A percentile compares a stretch with the other conserved stretches of the same genome.
Evolutionary conservation across 92 coral and sea anemone genomes (phyloP).

Genomic region (Umimayanthus kanabou): DNA sequence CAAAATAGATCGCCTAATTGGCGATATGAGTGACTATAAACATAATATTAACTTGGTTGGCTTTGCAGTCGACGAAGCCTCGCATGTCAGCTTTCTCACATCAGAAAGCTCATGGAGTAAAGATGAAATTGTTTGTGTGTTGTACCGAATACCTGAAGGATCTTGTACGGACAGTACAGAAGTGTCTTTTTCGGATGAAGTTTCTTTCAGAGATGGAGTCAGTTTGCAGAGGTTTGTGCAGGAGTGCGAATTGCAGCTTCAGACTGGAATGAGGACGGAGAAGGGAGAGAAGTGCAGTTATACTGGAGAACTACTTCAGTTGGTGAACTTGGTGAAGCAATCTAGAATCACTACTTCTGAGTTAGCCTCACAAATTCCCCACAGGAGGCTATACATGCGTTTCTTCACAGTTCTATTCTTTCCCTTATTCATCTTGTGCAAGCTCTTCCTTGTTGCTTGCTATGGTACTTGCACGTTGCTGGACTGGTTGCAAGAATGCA

Average conservation of each 20-base stretch:
- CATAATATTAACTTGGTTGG: slow-evolving; percentile 2
- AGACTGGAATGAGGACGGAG: neutral
- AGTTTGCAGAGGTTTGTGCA: neutral
- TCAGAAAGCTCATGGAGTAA: neutral
- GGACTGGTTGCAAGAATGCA: slow-evolving; percentile 38
- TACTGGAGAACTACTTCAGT: neutral
- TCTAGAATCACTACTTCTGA: neutral
- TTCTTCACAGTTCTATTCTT: neutral
- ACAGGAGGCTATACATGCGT: neutral
- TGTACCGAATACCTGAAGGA: neutral
- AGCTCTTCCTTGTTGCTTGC: neutral
- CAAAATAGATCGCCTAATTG: neutral
- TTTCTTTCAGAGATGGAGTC: neutral
- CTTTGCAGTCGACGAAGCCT: neutral
- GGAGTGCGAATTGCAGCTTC: neutral
- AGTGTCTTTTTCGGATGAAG: neutral
- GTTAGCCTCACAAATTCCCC: neutral
- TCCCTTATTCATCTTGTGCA: neutral
- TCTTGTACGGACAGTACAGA: neutral
- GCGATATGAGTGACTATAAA: neutral
- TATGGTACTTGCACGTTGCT: slow-evolving; percentile 7
- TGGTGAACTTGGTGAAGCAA: neutral
- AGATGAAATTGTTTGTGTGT: slow-evolving; percentile 13
- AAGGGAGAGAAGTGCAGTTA: neutral
- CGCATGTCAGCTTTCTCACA: neutral